Evolutionary conservation across 2,888 invertebrate species (phyloP), one percentile per base, ranked within the genome.

Genomic region (Thecophora atra): DNA sequence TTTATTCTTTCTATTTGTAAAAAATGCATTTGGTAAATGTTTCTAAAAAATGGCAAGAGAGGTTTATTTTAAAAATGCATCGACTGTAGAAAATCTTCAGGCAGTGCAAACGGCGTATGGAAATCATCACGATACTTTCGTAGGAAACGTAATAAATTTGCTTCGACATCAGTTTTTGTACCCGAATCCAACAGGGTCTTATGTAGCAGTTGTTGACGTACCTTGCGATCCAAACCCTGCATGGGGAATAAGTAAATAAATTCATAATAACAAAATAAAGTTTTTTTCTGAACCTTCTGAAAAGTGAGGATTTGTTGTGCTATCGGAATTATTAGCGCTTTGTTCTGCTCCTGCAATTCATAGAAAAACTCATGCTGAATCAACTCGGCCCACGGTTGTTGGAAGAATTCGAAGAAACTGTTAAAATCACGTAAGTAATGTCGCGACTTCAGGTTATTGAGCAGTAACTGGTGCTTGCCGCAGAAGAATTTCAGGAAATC

Each of bases 331-430:
- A 75, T 63, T 1, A 76, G 11, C 0, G 21, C 24, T 24, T 67
- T 74, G 51, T 81, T 76, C 13, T 75, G 47, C 0, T 26, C 64
- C 42, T 79, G 78, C 21, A 83, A 70, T 1, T 79, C 79, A 0
- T 75, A 67, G 44, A 83, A 84, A 0, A 80, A 69, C n/a, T 82
- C 81, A 52, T 85, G 84, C 79, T 82, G 77, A 3, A 85, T 26
- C 0, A 81, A 76, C 47, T 82, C 81, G 0, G 82, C 81, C 80
- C 80, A 80, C 0, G 80, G 77, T 1, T 79, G 74, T 65, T 80
- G 72, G 6, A 84, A 83, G 66, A 77, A 85, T 1, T 73, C 74
- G 2, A 82, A 5, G 2, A 84, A 81, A 54, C 72, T 79, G 0
- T 47, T n/a, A 3, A 84, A 81, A 15, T 79, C 73, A 6, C 78